Percentiles rank a stretch among this genome's conserved stretches.
Evolutionary conservation across 2,797 vertebrate species (phyloP).

Genomic region (Melanotaenia maccullochi): DNA sequence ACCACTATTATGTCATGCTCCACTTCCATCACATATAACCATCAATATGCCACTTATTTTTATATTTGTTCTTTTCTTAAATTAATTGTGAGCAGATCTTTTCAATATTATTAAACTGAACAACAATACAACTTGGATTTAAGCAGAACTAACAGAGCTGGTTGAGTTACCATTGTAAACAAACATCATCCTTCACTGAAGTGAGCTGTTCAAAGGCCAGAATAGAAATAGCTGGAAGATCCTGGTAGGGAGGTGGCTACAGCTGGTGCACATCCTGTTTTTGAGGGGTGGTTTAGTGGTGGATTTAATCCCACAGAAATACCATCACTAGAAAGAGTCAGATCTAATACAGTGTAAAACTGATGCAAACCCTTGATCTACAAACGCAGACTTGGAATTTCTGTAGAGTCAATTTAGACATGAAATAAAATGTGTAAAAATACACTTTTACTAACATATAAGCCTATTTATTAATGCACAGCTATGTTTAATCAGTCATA

Average conservation of each 20-base stretch:
- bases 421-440: too few relatives aligned
- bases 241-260: slow-evolving; percentile 52
- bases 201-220: neutral
- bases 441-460: too few relatives aligned
- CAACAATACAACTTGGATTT: neutral
- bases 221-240: slow-evolving; percentile 31
- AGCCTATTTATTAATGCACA: too few relatives aligned
- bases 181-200: neutral
- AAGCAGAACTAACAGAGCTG: neutral
- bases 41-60: too few relatives aligned
- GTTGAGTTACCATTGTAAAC: neutral
- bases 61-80: neutral
- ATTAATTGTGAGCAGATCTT: neutral
- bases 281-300: slow-evolving; percentile 5
- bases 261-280: slow-evolving; percentile 73
- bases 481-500: too few relatives aligned
- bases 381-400: too few relatives aligned
- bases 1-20: too few relatives aligned
- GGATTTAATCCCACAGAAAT: slow-evolving; percentile 32
- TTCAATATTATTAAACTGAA: neutral
- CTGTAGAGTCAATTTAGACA: too few relatives aligned
- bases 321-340: slow-evolving; percentile 7
- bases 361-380: neutral
- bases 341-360: neutral
- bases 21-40: too few relatives aligned